phyloP scores from a whole-genome alignment of 2,113 vertebrate genomes.

The Hippocampus guttulatus region DNA sequence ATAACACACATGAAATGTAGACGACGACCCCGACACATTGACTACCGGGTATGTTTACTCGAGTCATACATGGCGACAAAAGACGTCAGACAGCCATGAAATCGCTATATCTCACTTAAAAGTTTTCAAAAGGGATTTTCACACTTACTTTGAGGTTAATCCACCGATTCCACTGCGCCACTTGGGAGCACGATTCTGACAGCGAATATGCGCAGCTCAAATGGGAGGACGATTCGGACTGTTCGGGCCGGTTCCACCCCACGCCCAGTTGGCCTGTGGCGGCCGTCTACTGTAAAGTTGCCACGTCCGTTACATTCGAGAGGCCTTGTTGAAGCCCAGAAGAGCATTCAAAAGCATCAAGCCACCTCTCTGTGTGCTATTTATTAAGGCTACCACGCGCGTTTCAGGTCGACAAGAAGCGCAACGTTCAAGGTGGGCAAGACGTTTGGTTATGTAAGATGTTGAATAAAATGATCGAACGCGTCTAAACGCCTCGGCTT shows the following conservation, averaged over 20 bases:
- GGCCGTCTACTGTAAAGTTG: conserved; percentile 63
- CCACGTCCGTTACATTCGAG: conserved; percentile 57
- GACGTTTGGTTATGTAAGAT: conserved; percentile 57
- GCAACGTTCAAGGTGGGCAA: conserved; percentile 16
- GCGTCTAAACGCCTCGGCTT: conserved; percentile 6
- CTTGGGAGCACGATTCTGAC: not conserved
- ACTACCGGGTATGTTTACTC: not conserved
- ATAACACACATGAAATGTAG: not conserved
- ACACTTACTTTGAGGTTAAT: conserved; percentile 52
- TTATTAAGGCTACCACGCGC: conserved; percentile 14
- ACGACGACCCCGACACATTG: not conserved
- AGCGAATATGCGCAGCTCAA: conserved; percentile 35
- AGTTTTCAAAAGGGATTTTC: conserved; percentile 50
- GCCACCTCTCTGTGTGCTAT: not conserved
- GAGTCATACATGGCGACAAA: not conserved
- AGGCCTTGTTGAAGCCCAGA: conserved; percentile 26
- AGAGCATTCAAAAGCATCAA: not conserved
- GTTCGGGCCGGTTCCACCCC: conserved; percentile 37
- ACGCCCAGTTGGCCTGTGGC: conserved; percentile 65
- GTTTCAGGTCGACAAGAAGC: conserved; percentile 34
- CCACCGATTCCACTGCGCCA: conserved; percentile 26
- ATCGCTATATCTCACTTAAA: conserved; percentile 26
- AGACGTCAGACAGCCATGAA: not conserved
- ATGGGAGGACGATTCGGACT: conserved; percentile 32
- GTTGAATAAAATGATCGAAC: conserved; percentile 38